These are phyloP conservation scores for Phalloptychus januarius DNA, from an alignment of 2,797 vertebrate species.

Conservation along the genomic window DNA sequence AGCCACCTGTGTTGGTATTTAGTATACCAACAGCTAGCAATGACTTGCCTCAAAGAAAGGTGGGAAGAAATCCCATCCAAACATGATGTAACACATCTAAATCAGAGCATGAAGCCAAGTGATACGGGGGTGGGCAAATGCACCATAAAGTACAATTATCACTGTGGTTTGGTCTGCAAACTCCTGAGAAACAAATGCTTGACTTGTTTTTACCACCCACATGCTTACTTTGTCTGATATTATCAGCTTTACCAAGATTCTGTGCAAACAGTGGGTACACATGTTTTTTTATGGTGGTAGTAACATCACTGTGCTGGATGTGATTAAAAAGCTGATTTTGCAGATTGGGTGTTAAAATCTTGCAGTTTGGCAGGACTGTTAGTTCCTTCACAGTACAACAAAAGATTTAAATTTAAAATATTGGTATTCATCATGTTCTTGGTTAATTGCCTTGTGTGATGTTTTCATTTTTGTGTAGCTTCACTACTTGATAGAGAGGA, in stretches of 20 bases:
- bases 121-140: slow-evolving; percentile 3
- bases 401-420: neutral
- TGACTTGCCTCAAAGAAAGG: neutral
- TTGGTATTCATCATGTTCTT: neutral
- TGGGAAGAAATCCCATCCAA: neutral
- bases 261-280: slow-evolving; percentile 21
- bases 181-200: slow-evolving; percentile 23
- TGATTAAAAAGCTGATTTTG: slow-evolving; percentile 13
- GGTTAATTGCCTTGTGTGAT: neutral
- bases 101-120: neutral
- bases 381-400: slow-evolving; percentile 1
- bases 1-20: neutral
- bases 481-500: neutral
- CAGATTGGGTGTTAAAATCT: slow-evolving; percentile 24
- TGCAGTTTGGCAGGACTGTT: neutral
- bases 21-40: neutral
- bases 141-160: slow-evolving; percentile 19
- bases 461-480: neutral
- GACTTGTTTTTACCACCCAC: slow-evolving; percentile 30
- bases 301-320: slow-evolving; percentile 34
- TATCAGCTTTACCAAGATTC: slow-evolving; percentile 43
- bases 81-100: neutral
- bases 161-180: slow-evolving; percentile 18
- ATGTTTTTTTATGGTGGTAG: slow-evolving; percentile 7
- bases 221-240: slow-evolving; percentile 35